Evolutionary conservation across 2,797 vertebrate species (phyloP).

Genomic region (Sorex maritimensis): DNA sequence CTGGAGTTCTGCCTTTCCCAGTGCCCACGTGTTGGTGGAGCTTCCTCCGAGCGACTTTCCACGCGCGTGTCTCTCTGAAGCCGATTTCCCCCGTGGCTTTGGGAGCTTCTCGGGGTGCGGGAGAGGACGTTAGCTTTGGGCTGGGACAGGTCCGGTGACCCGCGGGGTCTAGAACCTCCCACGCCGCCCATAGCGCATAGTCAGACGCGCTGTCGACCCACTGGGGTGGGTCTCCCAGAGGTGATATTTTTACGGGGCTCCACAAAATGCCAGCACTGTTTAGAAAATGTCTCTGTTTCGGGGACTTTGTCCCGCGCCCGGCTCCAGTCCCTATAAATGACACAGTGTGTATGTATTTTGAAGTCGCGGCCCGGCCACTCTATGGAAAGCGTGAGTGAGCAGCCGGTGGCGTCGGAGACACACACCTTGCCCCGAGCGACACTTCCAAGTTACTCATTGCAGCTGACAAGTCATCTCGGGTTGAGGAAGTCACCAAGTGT

Average conservation of each 20-base stretch:
- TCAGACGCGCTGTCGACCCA: slow-evolving; percentile 14
- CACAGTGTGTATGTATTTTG: slow-evolving; percentile 78
- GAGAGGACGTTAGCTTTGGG: background rate
- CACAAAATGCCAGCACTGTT: slow-evolving; percentile 84
- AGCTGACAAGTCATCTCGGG: slow-evolving; percentile 84
- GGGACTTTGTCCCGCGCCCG: slow-evolving; percentile 77
- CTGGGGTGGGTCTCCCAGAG: slow-evolving; percentile 71
- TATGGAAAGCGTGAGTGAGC: slow-evolving; percentile 87
- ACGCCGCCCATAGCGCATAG: slow-evolving; percentile 44
- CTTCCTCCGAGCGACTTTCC: slow-evolving; percentile 25
- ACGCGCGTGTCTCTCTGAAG: background rate
- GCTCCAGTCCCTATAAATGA: slow-evolving; percentile 81
- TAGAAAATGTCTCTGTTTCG: slow-evolving; percentile 82
- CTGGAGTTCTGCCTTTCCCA: slow-evolving; percentile 13
- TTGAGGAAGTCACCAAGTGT: slow-evolving; percentile 86
- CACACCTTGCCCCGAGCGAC: slow-evolving; percentile 84
- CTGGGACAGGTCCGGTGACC: background rate
- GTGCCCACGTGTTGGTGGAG: slow-evolving; percentile 73
- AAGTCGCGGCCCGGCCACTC: slow-evolving; percentile 68
- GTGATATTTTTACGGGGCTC: slow-evolving; percentile 77
- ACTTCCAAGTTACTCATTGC: slow-evolving; percentile 89
- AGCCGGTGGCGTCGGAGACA: slow-evolving; percentile 62
- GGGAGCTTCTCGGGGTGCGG: background rate
- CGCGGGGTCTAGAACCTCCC: background rate
- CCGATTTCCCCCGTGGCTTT: background rate